Evolutionary conservation across 2,888 invertebrate species (phyloP), one percentile per base, ranked within the genome.

Genomic region (Hemaris fuciformis): DNA sequence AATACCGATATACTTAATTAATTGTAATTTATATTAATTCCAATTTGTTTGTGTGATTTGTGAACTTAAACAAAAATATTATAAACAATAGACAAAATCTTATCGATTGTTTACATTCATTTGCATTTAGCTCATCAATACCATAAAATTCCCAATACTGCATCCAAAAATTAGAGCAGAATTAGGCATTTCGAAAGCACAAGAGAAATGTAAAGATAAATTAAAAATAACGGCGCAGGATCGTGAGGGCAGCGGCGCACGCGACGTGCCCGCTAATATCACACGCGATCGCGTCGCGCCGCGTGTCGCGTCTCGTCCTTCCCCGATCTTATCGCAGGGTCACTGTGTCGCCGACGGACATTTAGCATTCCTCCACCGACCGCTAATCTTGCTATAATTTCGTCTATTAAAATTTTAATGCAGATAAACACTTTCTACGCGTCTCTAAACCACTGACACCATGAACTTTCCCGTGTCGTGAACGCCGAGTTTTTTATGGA

Each of bases 241-340:
- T 80, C 79, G 80, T 79, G 83, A 80, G 83, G 75, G 74, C 75
- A 75, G 69, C 70, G 67, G 73, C 71, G 71, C 53, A 53, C 31
- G 53, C 53, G 81, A 85, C 86, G 87, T 87, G 88, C 79, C 72
- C 77, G 74, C 67, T 70, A 72, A 74, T 83, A 87, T 88, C 88
- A 85, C 88, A 87, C 88, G 87, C 88, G 84, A 88, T 87, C 88
- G 71, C 72, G 66, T 70, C 73, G 74, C 74, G 78, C 70, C 73
- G 73, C 72, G 59, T 56, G 41, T 25, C 70, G 65, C 68, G 63
- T 64, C 62, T 64, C 69, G 60, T 60, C 79, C 78, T 79, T 75
- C 79, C 80, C 71, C 70, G 84, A 85, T 86, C 76, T 70, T 72
- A 80, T 80, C 80, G 72, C 53, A 71, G 73, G 86, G 87, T 87